phyloP scores from a whole-genome alignment of 2,113 vertebrate species.

The Albula goreensis region DNA sequence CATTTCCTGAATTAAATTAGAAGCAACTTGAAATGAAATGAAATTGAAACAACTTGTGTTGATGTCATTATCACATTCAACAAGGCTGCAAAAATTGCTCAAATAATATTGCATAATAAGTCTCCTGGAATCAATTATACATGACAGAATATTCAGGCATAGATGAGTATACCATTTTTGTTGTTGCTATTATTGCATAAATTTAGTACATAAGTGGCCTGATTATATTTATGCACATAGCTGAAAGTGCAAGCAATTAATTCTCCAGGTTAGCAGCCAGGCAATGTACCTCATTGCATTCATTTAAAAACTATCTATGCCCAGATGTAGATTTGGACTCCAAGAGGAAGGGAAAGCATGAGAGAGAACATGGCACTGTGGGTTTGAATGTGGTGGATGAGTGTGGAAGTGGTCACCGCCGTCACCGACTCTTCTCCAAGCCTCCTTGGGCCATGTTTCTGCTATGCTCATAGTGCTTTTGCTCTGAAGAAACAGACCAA shows the following conservation, averaged over 20 bases:
- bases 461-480: too few relatives aligned
- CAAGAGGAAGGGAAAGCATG: neutral
- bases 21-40: too few relatives aligned
- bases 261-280: neutral
- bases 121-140: too few relatives aligned
- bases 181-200: neutral
- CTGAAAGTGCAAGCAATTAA: neutral
- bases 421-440: too few relatives aligned
- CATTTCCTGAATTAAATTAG: conserved; percentile 1
- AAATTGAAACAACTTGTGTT: too few relatives aligned
- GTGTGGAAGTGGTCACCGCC: neutral
- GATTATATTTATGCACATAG: neutral
- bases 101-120: too few relatives aligned
- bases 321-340: neutral
- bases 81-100: too few relatives aligned
- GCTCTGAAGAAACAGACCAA: neutral
- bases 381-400: neutral
- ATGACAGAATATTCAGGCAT: neutral
- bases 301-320: neutral
- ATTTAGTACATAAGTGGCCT: neutral
- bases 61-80: too few relatives aligned
- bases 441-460: too few relatives aligned
- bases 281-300: neutral
- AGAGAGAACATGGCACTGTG: neutral
- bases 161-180: neutral